These are phyloP conservation scores for Pangasianodon gigas DNA, from an alignment of 2,113 vertebrate species.

Conservation along the genomic window DNA sequence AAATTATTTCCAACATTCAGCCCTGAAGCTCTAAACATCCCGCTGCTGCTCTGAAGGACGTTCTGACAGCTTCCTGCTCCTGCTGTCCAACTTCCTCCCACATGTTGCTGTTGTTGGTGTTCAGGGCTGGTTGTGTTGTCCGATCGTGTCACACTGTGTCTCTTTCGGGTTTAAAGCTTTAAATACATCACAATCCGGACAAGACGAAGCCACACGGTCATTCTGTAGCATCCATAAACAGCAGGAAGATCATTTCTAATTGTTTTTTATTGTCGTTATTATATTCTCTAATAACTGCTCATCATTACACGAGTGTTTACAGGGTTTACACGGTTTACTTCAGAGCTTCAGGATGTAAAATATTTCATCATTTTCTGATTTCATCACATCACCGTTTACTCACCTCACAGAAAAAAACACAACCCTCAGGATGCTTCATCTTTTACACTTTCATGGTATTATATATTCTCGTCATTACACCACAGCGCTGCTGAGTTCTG, in stretches of 20 bases:
- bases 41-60: constrained; percentile 25
- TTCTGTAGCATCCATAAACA: not conserved
- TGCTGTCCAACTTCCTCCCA: constrained; percentile 24
- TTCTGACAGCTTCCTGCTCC: constrained; percentile 39
- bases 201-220: not conserved
- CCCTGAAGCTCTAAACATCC: constrained; percentile 28
- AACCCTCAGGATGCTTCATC: not conserved
- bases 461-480: not conserved
- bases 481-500: not conserved
- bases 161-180: not conserved
- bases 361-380: not conserved
- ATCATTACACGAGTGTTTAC: not conserved
- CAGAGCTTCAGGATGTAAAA: not conserved
- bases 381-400: too few relatives aligned
- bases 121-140: not conserved
- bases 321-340: not conserved
- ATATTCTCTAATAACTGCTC: not conserved
- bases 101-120: constrained; percentile 15
- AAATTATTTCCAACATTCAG: constrained; percentile 22
- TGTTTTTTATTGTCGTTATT: not conserved
- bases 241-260: not conserved
- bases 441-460: not conserved
- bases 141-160: not conserved
- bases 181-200: not conserved
- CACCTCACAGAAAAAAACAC: not conserved